Base-by-base conservation (phyloP, 2,888 invertebrate species). In the Nectonema munidae region DNA sequence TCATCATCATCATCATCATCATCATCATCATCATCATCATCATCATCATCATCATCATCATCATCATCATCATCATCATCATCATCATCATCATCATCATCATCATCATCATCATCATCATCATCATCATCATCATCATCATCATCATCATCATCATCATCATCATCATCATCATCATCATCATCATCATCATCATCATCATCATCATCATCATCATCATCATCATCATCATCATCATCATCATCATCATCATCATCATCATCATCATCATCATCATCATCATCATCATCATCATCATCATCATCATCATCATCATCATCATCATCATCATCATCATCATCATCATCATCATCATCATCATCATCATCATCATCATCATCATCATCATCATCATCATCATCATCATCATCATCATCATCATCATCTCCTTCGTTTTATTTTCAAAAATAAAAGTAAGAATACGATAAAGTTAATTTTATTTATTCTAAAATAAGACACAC, bases 291-390 rank as follows among this genome's bases (percentile, higher is more conserved):
- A 21, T 21, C 35, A 2, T 16, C 41, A 18, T 34, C 41, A 41
- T 41, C 41, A 37, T 21, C 41, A 42, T 21, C 35, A 2, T 16
- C 41, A 18, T 34, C 41, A 41, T 41, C 41, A 37, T 21, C 35
- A 2, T 16, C 41, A 18, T 34, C 41, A 41, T 41, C 41, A 37
- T 21, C 41, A 42, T 21, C 41, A 21, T 21, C 41, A 41, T 37
- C 34, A 33, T 37, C 41, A 35, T 41, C 41, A 37, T 21, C 41
- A 9, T 20, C 35, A 2, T 16, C 41, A 18, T 34, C 41, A 41
- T 41, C 41, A 37, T 21, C 41, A 42, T 21, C 41, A 21, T 21
- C 41, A 41, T 37, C 34, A 33, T 37, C 41, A 35, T 41, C 41
- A 37, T 21, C 41, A 9, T 20, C 33, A 34, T 29, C 11, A 17